Evolutionary conservation across 2,888 invertebrate species (phyloP), one percentile per base, ranked within the genome.

Genomic region (Pegoplata infirma): DNA sequence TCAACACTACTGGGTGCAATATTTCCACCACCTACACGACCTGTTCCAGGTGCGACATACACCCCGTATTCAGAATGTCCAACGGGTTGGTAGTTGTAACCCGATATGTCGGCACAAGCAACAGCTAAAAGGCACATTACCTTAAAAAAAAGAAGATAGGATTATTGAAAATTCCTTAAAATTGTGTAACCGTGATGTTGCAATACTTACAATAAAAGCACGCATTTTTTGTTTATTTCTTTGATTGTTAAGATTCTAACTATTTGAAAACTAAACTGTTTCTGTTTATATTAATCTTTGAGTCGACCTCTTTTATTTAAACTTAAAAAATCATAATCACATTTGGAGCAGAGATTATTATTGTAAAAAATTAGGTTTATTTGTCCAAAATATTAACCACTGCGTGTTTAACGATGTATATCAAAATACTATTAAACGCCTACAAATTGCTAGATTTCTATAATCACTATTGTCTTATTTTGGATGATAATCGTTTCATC

Each of bases 241-340:
- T 32, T 17, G 12, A 10, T 47, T 46, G 5, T 1, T 25, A 32
- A 47, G 80, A 81, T 84, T 84, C 84, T 85, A 79, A 81, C 78
- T 66, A 76, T 80, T 80, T 80, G 82, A 83, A 82, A 61, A 68
- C 55, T 81, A 72, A 84, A 71, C 76, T 80, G 83, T 82, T 84
- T 85, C 84, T 85, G 85, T 81, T 76, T 81, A 77, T 74, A 81
- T 81, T 69, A 10, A 28, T 49, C 49, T 32, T 79, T 66, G 80
- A 53, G 49, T 58, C 83, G 80, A 83, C 84, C 84, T 82, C 85
- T 85, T 83, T 83, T 85, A 85, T 85, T 85, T 84, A 84, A 84
- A 85, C 8, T 10, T 32, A 32, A 32, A 8, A 32, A 7, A 8
- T 5, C 32, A 32, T 25, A 25, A 25, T 25, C n/a, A n/a, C n/a